Evolutionary conservation across 2,797 vertebrate species (phyloP), one percentile per base, ranked within the genome.

Genomic region (Cirrhinus molitorella): DNA sequence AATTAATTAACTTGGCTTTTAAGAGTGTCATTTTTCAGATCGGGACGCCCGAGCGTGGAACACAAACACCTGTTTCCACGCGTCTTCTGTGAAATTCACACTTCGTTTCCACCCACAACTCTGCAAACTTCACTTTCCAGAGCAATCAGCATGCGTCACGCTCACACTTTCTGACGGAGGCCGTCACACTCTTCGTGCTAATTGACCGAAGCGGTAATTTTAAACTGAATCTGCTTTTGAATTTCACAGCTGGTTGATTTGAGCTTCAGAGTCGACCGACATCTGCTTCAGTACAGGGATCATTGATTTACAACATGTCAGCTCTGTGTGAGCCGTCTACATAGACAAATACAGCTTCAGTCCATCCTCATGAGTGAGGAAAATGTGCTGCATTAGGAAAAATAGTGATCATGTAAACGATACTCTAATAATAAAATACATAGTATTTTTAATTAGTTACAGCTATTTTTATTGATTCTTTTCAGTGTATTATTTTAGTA

Each of bases 61-160:
- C 79, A 61, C 53, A 59, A 47, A 47, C 67, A 71, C 53, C 37
- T 80, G 68, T 72, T 72, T 80, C 40, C 43, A 49, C 21, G 13
- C 57, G 10, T 81, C 40, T 49, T 31, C 51, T 80, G 51, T 0
- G 8, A 71, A 47, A 80, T n/a, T 81, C 67, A 59, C 67, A 61
- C 79, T 61, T 81, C 5, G 40, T 61, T 63, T 81, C 55, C 53
- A 28, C 79, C 67, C 25, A 71, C 25, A 57, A 8, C 31, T 47
- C 67, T 59, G 49, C 67, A 61, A 47, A 72, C 55, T 28, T 71
- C 17, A 71, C 34, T 70, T 80, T n/a, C 2, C 23, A 23, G 23
- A 2, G 51, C 8, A n/a, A 53, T 63, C 75, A 21, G 75, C 19
- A 40, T n/a, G 23, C 3, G 49, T 68, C 47, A 80, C 65, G 28